Percentiles rank a stretch among this genome's conserved stretches.
Conservation (phyloP, 2,888 invertebrate species). For the Pantelozetes paolii region DNA sequence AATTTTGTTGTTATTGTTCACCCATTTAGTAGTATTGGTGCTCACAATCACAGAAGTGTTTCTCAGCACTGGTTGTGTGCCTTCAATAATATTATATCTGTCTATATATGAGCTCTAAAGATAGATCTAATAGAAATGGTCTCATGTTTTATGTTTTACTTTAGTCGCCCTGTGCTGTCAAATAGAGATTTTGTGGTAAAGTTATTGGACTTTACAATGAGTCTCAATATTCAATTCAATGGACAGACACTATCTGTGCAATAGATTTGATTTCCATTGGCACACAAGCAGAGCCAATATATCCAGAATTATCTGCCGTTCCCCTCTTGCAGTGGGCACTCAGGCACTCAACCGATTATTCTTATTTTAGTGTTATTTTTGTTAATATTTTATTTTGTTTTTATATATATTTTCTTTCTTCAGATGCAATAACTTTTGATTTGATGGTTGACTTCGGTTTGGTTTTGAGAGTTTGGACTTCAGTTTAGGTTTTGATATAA, state of each 20-base stretch:
- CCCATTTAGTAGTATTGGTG: constrained; percentile 8
- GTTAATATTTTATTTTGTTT: not conserved
- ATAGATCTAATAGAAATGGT: constrained; percentile 5
- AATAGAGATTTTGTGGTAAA: constrained; percentile 10
- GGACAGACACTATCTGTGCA: not conserved
- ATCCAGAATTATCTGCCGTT: not conserved
- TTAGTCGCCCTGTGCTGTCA: constrained; percentile 20
- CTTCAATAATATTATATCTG: not conserved
- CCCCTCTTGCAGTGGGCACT: not conserved
- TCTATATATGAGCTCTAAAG: not conserved
- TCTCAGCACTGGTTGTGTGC: too few species aligned
- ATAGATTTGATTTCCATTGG: constrained; percentile 17
- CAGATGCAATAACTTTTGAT: not conserved
- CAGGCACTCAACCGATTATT: not conserved
- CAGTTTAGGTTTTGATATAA: constrained; percentile 13
- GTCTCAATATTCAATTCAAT: constrained; percentile 22
- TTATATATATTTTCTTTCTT: not conserved
- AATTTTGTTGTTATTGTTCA: not conserved
- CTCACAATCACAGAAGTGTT: not conserved
- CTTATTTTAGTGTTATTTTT: constrained; percentile 4
- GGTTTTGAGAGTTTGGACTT: not conserved
- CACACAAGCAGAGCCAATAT: not conserved
- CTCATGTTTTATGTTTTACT: not conserved
- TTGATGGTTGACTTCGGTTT: not conserved
- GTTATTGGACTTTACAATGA: constrained; percentile 25